Conservation (phyloP, 2,113 vertebrate species). For the Callipepla californica region DNA sequence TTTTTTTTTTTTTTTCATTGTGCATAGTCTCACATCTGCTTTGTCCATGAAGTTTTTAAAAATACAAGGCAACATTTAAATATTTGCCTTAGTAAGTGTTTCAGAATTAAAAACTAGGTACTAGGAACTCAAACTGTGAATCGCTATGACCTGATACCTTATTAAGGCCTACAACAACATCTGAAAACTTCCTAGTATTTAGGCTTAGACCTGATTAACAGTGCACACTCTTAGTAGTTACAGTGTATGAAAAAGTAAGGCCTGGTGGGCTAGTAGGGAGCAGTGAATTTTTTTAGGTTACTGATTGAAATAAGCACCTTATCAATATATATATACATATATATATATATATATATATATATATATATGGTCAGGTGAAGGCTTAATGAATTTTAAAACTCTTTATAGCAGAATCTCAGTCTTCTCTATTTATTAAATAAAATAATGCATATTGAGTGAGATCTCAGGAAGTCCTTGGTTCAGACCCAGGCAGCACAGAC, state of each 20-base stretch:
- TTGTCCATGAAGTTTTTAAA: neutral
- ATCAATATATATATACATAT: neutral
- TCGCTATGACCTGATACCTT: neutral
- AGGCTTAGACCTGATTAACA: neutral
- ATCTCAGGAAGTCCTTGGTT: neutral
- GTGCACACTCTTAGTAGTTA: neutral
- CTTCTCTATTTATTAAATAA: neutral
- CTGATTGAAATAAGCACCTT: neutral
- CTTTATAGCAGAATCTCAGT: neutral
- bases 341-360: neutral
- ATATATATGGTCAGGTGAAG: neutral
- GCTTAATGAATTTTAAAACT: neutral
- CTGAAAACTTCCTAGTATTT: neutral
- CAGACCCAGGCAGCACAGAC: neutral
- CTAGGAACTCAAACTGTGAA: neutral
- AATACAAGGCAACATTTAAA: neutral
- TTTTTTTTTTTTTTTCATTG: neutral
- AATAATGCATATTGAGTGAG: accelerated
- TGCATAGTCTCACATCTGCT: neutral
- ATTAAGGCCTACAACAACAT: neutral
- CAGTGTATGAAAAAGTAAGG: neutral
- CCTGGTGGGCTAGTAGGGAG: neutral
- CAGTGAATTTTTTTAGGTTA: neutral
- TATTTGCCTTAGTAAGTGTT: neutral
- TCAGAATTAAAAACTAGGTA: neutral